Evolutionary conservation across 2,113 vertebrate species (phyloP).

Genomic region (Apus apus): DNA sequence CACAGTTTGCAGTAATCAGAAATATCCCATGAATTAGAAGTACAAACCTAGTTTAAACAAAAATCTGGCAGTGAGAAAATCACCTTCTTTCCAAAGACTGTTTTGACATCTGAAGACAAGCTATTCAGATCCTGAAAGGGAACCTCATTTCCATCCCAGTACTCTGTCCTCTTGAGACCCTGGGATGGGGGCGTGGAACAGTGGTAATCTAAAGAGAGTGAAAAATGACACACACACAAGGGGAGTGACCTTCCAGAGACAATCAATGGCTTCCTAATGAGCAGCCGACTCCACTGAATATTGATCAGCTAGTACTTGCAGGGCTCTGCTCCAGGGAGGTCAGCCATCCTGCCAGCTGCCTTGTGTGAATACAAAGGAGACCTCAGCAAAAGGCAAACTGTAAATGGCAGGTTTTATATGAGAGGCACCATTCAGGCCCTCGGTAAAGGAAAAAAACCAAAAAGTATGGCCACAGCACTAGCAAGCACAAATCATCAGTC

Average conservation of each 20-base stretch:
- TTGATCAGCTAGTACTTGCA: conserved; percentile 63
- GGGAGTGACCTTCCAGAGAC: conserved; percentile 16
- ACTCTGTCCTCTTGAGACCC: neutral
- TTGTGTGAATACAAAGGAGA: conserved; percentile 57
- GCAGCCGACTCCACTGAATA: conserved; percentile 48
- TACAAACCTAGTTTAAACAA: neutral
- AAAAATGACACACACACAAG: neutral
- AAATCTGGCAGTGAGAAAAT: neutral
- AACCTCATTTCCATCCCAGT: conserved; percentile 15
- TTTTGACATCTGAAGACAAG: neutral
- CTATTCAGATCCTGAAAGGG: neutral
- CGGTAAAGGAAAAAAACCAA: neutral
- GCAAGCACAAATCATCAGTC: neutral
- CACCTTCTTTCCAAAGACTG: neutral
- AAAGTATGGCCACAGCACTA: neutral
- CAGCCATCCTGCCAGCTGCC: conserved; percentile 47
- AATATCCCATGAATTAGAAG: neutral
- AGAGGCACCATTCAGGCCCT: conserved; percentile 21
- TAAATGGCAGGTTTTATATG: conserved; percentile 50
- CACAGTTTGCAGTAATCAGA: neutral
- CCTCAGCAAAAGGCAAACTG: conserved; percentile 57
- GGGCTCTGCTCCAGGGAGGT: neutral
- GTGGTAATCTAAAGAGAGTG: neutral
- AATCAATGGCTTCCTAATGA: conserved; percentile 51
- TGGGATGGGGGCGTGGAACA: neutral